Base-by-base conservation (phyloP, 2,797 vertebrate genomes). In the Sebastiscus albofasciatus region DNA sequence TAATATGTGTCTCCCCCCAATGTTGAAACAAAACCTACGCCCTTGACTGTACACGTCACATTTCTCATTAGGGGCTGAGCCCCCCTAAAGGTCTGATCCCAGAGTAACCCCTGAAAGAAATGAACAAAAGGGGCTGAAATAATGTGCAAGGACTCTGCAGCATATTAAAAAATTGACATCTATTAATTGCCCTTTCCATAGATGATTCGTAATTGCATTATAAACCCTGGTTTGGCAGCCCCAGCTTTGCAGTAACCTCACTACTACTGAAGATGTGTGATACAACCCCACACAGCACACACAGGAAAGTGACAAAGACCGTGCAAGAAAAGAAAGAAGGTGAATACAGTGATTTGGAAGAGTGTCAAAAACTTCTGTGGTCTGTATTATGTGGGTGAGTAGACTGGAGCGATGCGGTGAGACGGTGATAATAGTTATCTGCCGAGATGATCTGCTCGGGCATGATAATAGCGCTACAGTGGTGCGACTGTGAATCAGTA, bases 391-490 rank as follows among this genome's bases (percentile, higher is more conserved):
- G 91, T 90, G 93, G 91, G 71, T 90, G 92, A 94, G 92, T 91
- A 90, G 90, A 93, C 88, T 89, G 88, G 82, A 93, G 92, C 84
- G 86, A 90, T 82, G 92, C 83, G 58, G 85, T 91, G 93, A 94
- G 93, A 92, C 75, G 85, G 85, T 87, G 91, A 95, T 95, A 94
- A 94, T 93, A 90, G 90, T 94, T 94, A 96, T 96, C 95, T 94
- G 86, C 88, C 39, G 83, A 93, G 95, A 95, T 95, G 95, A 96
- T 96, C 95, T 94, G 84, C 92, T 92, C 88, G 77, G 88, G 92
- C 92, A 87, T 92, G 93, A 96, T 95, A 96, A 96, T 95, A 89
- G 92, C 85, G 89, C 94, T 92, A 93, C 93, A 93, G 90, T 56
- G 77, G 93, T 94, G 94, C 94, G 95, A 95, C 93, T 93, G 93